Conservation (phyloP, 2,888 invertebrate species). For the Dryadula phaetusa region DNA sequence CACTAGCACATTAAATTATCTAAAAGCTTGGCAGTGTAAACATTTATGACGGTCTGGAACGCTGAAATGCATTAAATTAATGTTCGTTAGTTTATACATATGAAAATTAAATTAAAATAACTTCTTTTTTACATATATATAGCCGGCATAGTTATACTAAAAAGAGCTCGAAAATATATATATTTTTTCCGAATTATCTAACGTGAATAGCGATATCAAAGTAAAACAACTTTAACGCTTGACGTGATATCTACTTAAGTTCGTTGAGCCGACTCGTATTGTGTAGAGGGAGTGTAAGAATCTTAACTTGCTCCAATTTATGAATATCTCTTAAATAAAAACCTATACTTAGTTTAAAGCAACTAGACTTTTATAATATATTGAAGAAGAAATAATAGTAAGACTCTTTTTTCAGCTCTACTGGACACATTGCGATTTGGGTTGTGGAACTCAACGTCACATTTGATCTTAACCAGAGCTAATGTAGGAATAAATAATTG, state of each 20-base stretch:
- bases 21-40: background rate
- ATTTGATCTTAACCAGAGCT: too few species aligned
- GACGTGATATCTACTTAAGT: slow-evolving; percentile 29
- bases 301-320: slow-evolving; percentile 30
- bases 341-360: background rate
- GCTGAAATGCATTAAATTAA: background rate
- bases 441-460: too few species aligned
- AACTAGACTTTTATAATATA: background rate
- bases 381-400: background rate
- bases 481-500: too few species aligned
- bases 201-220: slow-evolving; percentile 24
- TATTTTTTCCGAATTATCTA: slow-evolving; percentile 2
- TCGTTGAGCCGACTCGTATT: slow-evolving; percentile 29
- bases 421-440: too few species aligned
- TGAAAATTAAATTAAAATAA: background rate
- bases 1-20: background rate
- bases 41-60: background rate
- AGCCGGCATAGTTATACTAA: background rate
- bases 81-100: background rate
- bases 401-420: too few species aligned
- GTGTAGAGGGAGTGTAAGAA: slow-evolving; percentile 26
- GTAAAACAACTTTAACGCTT: slow-evolving; percentile 30
- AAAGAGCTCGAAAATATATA: background rate
- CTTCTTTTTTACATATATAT: background rate
- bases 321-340: slow-evolving; percentile 12